Evolutionary conservation across 2,797 vertebrate genomes (phyloP).

Genomic region (Alectoris magna): DNA sequence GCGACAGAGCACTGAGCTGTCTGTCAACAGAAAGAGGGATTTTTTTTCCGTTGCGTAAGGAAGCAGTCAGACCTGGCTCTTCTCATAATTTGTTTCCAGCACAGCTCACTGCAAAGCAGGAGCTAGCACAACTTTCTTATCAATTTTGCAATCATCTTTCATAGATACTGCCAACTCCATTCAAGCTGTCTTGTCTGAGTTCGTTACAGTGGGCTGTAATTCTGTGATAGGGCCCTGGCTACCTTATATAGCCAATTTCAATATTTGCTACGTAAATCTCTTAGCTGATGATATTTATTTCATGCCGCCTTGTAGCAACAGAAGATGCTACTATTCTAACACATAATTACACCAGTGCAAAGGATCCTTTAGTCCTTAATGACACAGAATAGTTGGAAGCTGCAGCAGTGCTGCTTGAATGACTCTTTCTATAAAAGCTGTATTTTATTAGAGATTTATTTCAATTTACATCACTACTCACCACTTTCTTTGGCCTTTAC

Average conservation of each 20-base stretch:
- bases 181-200: background rate
- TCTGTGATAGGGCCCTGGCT: background rate
- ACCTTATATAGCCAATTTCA: background rate
- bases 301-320: background rate
- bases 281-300: slow-evolving; percentile 24
- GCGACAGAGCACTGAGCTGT: background rate
- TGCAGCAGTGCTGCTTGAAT: background rate
- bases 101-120: background rate
- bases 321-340: background rate
- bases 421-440: background rate
- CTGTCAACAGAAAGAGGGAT: background rate
- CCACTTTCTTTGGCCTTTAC: slow-evolving; percentile 4
- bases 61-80: slow-evolving; percentile 28
- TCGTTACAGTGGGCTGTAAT: background rate
- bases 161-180: background rate
- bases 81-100: background rate
- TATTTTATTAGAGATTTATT: slow-evolving; percentile 12
- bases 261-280: background rate
- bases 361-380: background rate
- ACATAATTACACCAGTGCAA: background rate
- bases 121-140: background rate
- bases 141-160: slow-evolving; percentile 21
- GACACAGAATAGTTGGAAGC: background rate
- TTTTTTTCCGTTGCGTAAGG: background rate
- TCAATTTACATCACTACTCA: slow-evolving; percentile 25